These are phyloP conservation scores for Eupithecia centaureata DNA, from an alignment of 2,888 invertebrate species.

Conservation along the genomic window DNA sequence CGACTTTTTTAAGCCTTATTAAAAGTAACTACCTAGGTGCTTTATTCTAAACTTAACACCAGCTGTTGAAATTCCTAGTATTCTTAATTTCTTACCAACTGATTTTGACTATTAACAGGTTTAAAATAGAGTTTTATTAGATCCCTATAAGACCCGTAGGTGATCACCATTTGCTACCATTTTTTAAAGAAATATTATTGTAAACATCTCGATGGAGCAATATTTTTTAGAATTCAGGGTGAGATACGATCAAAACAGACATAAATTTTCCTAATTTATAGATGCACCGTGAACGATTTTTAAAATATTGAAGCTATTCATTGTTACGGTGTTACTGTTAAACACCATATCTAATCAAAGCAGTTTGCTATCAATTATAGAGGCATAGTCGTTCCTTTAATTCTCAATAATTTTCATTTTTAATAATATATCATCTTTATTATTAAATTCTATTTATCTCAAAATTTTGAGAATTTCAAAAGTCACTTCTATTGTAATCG, in stretches of 20 bases:
- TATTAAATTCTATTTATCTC: background rate
- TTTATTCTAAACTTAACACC: background rate
- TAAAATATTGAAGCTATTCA: background rate
- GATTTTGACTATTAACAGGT: background rate
- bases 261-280: conserved; percentile 3
- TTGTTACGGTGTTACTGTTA: background rate
- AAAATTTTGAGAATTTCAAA: background rate
- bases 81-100: background rate
- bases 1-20: background rate
- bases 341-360: background rate
- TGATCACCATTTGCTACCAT: background rate
- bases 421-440: background rate
- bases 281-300: background rate
- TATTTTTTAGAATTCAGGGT: background rate
- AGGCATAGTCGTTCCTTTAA: background rate
- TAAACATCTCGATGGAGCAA: background rate
- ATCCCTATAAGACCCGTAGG: background rate
- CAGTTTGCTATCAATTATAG: background rate
- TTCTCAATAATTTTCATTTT: background rate
- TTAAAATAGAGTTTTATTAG: background rate
- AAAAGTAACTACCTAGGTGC: background rate
- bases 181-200: background rate
- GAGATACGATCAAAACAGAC: background rate
- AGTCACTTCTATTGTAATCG: background rate
- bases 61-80: background rate